Base-by-base conservation (phyloP, 2,888 invertebrate species). In the Rotaria magnacalcarata region DNA sequence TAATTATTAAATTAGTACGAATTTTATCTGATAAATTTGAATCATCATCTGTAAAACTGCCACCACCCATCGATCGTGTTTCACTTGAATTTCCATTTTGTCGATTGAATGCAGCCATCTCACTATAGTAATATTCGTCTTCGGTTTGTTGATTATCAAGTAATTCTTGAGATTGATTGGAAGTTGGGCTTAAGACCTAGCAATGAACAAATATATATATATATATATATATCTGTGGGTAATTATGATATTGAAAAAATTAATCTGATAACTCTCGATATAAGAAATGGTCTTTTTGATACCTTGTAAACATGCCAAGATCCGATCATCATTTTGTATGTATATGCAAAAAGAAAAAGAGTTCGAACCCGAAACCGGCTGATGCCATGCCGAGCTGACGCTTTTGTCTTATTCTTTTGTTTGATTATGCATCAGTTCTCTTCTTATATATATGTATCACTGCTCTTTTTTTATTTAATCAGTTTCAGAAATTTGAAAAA, bases 1-100 rank as follows among this genome's bases (percentile, higher is more conserved):
- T 99, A 90, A 99, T 98, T 92, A 99, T 99, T 89, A 99, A 94
- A 93, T 99, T 99, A 89, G 98, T 99, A 93, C 96, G 95, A 90
- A 95, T 96, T 93, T 96, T 96, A 92, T 95, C 95, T n/a, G 47
- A 47, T 16, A 47, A 1, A 80, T 43, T 47, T 24, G 47, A 47
- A n/a, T 80, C 80, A 80, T 80, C 80, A 47, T 80, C 80, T 21
- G 80, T 80, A 47, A 80, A 80, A 80, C 80, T 80, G 2, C 43
- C 80, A 47, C 47, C 43, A 47, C 80, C 80, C 34, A 67, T 67
- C 7, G 67, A 67, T 67, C 67, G 67, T 34, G 67, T 67, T 67
- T 67, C 67, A 34, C 67, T 67, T 34, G 67, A 14, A 34, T 34
- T 67, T 14, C 47, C 47, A 47, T 80, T 43, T 80, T 80, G 80